A percentile compares a stretch with the other conserved stretches of the same genome.
These are phyloP conservation scores for Drosophila tripunctata DNA, from an alignment of 2,888 invertebrate genomes.

Conservation along the genomic window DNA sequence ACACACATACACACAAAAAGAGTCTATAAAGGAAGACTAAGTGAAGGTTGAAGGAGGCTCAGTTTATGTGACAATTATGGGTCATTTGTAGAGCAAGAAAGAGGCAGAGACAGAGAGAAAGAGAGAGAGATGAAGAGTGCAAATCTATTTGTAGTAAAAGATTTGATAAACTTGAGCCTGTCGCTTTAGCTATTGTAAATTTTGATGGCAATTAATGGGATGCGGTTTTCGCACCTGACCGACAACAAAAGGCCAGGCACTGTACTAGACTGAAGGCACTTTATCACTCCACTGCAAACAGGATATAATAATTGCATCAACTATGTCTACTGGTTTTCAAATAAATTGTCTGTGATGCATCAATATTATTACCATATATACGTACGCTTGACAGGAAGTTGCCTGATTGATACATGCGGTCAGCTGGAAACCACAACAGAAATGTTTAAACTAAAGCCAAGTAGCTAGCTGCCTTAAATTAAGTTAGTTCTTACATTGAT, in stretches of 20 bases:
- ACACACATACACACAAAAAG: background rate
- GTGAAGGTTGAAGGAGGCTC: background rate
- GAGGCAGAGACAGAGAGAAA: background rate
- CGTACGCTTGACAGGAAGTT: background rate
- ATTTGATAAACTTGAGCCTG: slow-evolving; percentile 36
- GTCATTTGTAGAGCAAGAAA: slow-evolving; percentile 46
- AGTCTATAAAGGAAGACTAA: background rate
- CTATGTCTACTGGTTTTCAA: background rate
- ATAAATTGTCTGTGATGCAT: slow-evolving; percentile 15
- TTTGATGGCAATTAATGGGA: slow-evolving; percentile 6
- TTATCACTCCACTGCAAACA: no score
- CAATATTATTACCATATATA: background rate
- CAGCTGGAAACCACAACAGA: background rate
- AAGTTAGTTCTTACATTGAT: background rate
- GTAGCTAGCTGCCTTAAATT: background rate
- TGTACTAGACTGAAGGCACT: no score
- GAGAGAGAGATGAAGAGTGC: background rate
- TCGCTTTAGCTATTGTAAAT: background rate
- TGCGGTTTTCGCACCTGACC: slow-evolving; percentile 23
- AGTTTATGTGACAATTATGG: slow-evolving; percentile 72
- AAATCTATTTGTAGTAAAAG: slow-evolving; percentile 44
- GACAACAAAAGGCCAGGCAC: no score
- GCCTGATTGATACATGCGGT: slow-evolving; percentile 17
- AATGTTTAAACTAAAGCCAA: background rate
- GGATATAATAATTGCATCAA: slow-evolving; percentile 34